These are phyloP conservation scores for Homarus gammarus DNA, from an alignment of 2,888 invertebrate genomes.

Conservation along the genomic window DNA sequence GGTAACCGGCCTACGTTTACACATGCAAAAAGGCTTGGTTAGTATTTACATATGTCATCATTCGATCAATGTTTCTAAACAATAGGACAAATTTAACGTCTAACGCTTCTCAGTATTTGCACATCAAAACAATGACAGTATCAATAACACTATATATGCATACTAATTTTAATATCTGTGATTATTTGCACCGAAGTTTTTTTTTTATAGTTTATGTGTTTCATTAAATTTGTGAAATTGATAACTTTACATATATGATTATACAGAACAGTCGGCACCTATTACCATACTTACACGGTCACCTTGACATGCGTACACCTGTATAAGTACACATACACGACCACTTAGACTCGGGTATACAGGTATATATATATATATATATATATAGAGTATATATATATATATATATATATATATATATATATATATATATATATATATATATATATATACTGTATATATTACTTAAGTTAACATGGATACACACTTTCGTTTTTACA, in stretches of 20 bases:
- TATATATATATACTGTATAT: too few species aligned
- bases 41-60: conserved; percentile 48
- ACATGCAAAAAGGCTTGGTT: conserved; percentile 49
- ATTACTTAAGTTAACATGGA: too few species aligned
- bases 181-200: neutral
- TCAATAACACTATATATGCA: neutral
- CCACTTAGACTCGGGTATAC: neutral
- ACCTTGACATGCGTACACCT: too few species aligned
- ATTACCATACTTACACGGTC: too few species aligned
- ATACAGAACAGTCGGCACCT: too few species aligned
- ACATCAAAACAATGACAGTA: conserved; percentile 5
- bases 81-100: conserved; percentile 6
- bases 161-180: neutral
- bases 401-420: too few species aligned
- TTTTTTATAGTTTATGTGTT: too few species aligned
- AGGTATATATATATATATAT: too few species aligned
- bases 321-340: too few species aligned
- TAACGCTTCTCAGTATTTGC: neutral
- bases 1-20: conserved; percentile 32
- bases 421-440: neutral
- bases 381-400: neutral
- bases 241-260: neutral
- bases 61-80: conserved; percentile 48
- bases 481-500: too few species aligned
- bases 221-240: too few species aligned